phyloP scores from a whole-genome alignment of 2,113 vertebrate genomes.

The Caloenas nicobarica region DNA sequence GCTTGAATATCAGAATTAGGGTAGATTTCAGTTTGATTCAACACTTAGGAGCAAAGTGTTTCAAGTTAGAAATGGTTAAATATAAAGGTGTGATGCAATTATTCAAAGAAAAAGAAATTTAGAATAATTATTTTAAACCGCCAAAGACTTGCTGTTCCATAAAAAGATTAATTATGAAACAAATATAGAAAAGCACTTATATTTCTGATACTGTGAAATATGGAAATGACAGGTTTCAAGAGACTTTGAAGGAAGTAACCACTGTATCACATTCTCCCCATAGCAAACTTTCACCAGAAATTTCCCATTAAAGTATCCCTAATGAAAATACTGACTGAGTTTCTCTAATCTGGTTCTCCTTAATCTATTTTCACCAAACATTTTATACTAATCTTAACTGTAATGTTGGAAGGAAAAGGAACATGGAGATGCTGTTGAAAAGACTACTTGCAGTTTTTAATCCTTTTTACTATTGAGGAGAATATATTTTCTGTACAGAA shows the following conservation, averaged over 20 bases:
- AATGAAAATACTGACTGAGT: background rate
- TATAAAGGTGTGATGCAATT: background rate
- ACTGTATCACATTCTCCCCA: background rate
- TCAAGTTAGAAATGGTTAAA: background rate
- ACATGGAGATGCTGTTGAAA: background rate
- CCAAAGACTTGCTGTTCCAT: background rate
- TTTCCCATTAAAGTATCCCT: background rate
- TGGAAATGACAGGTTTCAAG: background rate
- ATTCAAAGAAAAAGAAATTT: background rate
- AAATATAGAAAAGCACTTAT: background rate
- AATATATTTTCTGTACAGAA: background rate
- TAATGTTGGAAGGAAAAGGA: background rate
- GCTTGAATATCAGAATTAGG: background rate
- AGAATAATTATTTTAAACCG: background rate
- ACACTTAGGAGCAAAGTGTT: background rate
- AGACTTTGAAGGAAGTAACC: background rate
- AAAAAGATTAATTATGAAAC: background rate
- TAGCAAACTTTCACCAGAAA: background rate
- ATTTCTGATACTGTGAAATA: background rate
- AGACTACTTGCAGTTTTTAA: background rate
- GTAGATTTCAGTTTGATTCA: background rate
- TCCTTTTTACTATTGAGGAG: background rate
- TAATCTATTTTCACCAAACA: background rate
- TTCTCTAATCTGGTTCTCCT: background rate
- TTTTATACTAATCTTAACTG: background rate